Evolutionary conservation across 1,140 invertebrate species (phyloP), one percentile per base, ranked within the genome.

Genomic region (Patella vulgata): DNA sequence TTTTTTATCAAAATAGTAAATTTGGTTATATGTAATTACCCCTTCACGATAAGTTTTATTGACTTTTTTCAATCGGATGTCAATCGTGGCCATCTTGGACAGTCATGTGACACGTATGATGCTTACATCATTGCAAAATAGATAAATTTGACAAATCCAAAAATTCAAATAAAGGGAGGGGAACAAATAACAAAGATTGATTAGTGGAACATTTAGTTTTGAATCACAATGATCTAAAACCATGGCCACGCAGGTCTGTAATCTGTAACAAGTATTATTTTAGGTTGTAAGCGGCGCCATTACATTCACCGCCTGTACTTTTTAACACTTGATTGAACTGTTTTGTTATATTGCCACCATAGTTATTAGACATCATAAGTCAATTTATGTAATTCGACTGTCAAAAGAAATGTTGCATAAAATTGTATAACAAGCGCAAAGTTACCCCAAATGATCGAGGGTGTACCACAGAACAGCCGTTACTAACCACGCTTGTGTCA

Each of bases 11-110:
- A n/a, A n/a, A n/a, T n/a, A n/a, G n/a, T n/a, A n/a, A n/a, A n/a
- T n/a, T n/a, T n/a, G n/a, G n/a, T n/a, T n/a, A n/a, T n/a, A n/a
- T n/a, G n/a, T 36, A 87, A 87, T 86, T 86, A 94, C 93, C 47
- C 89, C 90, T 87, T 94, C 92, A 73, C 88, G 87, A 82, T 94
- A 94, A 68, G 92, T 88, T 89, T 94, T 95, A 79, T 90, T 93
- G 0, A 89, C 89, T 81, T 90, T 88, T 85, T 94, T 94, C 33
- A 94, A 82, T 67, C 86, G 87, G 27, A 95, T 90, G 73, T 92
- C 90, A 19, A 82, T 9, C 3, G 69, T 59, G 67, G 80, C 77
- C 80, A 80, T 79, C 75, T 81, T 78, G 63, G 33, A 48, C 23
- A n/a, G 43, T 76, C 68, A 72, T 70, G 72, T 74, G 74, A 73